These are phyloP conservation scores for Brachionus manjavacas DNA, from an alignment of 1,140 invertebrate genomes.

Conservation along the genomic window DNA sequence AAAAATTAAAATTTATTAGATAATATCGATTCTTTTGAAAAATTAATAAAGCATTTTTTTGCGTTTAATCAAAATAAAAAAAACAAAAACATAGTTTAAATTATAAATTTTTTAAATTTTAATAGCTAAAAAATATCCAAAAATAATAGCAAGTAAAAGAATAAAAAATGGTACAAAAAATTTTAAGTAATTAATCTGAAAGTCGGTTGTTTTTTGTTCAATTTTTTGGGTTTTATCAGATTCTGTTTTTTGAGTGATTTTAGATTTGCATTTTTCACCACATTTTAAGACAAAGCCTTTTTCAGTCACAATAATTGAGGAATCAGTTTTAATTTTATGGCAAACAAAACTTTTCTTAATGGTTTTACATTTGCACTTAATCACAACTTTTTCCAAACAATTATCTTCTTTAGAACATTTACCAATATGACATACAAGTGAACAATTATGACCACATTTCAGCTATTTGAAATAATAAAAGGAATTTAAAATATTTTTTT, in stretches of 20 bases:
- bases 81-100: background rate
- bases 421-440: constrained; percentile 70
- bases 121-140: background rate
- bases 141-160: background rate
- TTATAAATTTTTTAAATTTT: background rate
- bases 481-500: background rate
- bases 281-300: constrained; percentile 47
- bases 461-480: constrained; percentile 51
- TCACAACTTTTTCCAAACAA: constrained; percentile 74
- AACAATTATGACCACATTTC: constrained; percentile 68
- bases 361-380: constrained; percentile 72
- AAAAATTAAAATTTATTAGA: background rate
- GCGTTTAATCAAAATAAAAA: background rate
- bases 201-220: background rate
- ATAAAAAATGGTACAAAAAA: background rate
- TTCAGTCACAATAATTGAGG: constrained; percentile 52
- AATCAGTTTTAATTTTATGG: constrained; percentile 46
- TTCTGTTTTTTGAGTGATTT: background rate
- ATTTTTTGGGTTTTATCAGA: background rate
- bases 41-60: background rate
- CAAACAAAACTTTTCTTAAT: constrained; percentile 73
- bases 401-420: constrained; percentile 64
- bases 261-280: background rate
- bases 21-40: background rate
- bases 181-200: background rate